These are phyloP conservation scores for Sphenodon punctatus DNA, from an alignment of 2,797 vertebrate genomes.

Conservation along the genomic window DNA sequence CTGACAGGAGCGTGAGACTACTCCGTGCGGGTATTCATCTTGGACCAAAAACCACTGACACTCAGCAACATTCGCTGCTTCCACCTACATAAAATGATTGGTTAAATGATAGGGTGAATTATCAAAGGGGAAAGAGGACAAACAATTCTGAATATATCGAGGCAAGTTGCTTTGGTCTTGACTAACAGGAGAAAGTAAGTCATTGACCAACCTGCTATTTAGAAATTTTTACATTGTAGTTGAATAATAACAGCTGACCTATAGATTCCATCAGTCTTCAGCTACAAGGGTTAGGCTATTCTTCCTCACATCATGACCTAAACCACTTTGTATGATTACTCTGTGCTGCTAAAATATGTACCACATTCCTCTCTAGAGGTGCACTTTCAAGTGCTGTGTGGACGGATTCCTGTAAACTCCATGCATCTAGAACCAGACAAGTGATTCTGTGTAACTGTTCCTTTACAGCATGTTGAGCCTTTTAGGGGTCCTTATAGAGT, in stretches of 20 bases:
- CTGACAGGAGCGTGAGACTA: slow-evolving; percentile 86
- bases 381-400: not conserved
- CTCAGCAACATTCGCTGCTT: slow-evolving; percentile 78
- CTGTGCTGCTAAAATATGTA: not conserved
- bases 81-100: slow-evolving; percentile 65
- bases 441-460: not conserved
- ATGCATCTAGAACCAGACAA: not conserved
- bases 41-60: slow-evolving; percentile 74
- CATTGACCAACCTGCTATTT: not conserved
- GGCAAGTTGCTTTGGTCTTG: slow-evolving; percentile 16
- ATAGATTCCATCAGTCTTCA: not conserved
- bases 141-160: slow-evolving; percentile 5
- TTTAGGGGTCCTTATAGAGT: not conserved
- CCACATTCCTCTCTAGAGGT: not conserved
- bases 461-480: not conserved
- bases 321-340: slow-evolving; percentile 24
- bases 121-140: slow-evolving; percentile 51
- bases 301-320: slow-evolving; percentile 4
- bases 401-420: not conserved
- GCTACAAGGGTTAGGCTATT: not conserved
- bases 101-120: slow-evolving; percentile 66
- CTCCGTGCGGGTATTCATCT: slow-evolving; percentile 85
- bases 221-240: not conserved
- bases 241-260: not conserved
- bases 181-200: not conserved